Conservation (phyloP, 1,140 invertebrate genomes). For the Orchesella cincta region DNA sequence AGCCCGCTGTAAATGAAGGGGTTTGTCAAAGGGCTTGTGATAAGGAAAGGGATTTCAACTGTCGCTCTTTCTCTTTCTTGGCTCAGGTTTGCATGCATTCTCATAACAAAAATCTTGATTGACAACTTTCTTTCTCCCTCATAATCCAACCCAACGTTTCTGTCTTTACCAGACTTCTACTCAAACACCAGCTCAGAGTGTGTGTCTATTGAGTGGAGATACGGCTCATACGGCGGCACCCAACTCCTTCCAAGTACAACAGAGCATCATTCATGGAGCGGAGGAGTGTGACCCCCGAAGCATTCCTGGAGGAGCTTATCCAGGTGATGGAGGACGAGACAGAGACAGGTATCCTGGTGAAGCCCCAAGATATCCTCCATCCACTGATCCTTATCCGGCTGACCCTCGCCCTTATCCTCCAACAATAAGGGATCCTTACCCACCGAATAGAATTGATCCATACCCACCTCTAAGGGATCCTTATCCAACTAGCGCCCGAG, state of each 20-base stretch:
- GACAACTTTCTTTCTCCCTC: not conserved
- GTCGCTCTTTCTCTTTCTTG: conserved; percentile 60
- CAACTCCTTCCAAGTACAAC: conserved; percentile 55
- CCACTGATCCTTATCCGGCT: conserved; percentile 35
- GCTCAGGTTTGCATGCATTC: conserved; percentile 56
- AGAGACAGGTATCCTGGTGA: too few species aligned
- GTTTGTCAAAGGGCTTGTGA: conserved; percentile 59
- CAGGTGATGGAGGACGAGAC: conserved; percentile 24
- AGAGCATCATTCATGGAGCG: conserved; percentile 57
- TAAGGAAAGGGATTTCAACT: conserved; percentile 59
- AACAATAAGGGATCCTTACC: conserved; percentile 36
- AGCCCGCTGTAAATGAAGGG: conserved; percentile 55
- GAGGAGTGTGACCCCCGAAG: conserved; percentile 53
- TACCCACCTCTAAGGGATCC: conserved; percentile 39
- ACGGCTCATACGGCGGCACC: conserved; percentile 55
- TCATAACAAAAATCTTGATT: not conserved
- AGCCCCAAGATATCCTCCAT: conserved; percentile 42
- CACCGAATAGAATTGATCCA: conserved; percentile 38
- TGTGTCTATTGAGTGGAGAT: conserved; percentile 57
- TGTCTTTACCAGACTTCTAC: conserved; percentile 17
- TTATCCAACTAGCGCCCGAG: conserved; percentile 33
- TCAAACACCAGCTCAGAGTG: conserved; percentile 44
- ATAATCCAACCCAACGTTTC: not conserved
- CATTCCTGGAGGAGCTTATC: conserved; percentile 30
- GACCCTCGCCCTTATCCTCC: conserved; percentile 40